Base-by-base conservation (phyloP, 2,113 vertebrate genomes). In the Zosterops borbonicus region DNA sequence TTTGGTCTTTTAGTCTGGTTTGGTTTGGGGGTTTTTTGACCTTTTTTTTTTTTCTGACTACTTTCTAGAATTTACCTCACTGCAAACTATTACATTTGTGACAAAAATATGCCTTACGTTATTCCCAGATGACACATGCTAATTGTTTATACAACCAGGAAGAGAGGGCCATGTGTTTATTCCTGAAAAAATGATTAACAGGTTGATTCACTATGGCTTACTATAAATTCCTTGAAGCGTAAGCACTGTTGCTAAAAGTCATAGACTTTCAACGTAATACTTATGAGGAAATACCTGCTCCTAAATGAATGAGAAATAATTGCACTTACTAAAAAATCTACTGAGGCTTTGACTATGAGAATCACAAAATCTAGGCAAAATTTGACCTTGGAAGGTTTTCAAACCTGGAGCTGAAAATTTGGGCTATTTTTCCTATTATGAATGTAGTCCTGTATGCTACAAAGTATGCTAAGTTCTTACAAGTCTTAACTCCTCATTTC, bases 131-230 rank as follows among this genome's bases (percentile, higher is more conserved):
- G 87, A 97, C 49, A 87, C 29, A 75, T 18, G 14, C 18, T 69
- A 52, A 79, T 53, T 79, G 46, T 6, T 1, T 44, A 60, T 13
- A 56, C 4, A 91, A 84, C 65, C 10, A 76, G 74, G 71, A 95
- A 93, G 76, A 88, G 25, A 92, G 9, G 27, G 17, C 18, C n/a
- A 44, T 20, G 44, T 64, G 53, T 58, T 78, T 71, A 56, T 79
- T 35, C 28, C 27, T 21, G 7, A 92, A 84, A 94, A 84, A 82
- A 75, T 87, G 2, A 87, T 89, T 92, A 89, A 94, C 5, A 79
- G 9, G 33, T 71, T 94, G 89, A 83, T 84, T 94, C 69, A 92
- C 56, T 74, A 68, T 35, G 18, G 15, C 20, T 95, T 84, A 76
- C n/a, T 79, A 39, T 24, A 80, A 90, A 74, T 88, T 88, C 41